phyloP scores from a whole-genome alignment of 2,113 vertebrate species.

The Oreochromis spilurus region DNA sequence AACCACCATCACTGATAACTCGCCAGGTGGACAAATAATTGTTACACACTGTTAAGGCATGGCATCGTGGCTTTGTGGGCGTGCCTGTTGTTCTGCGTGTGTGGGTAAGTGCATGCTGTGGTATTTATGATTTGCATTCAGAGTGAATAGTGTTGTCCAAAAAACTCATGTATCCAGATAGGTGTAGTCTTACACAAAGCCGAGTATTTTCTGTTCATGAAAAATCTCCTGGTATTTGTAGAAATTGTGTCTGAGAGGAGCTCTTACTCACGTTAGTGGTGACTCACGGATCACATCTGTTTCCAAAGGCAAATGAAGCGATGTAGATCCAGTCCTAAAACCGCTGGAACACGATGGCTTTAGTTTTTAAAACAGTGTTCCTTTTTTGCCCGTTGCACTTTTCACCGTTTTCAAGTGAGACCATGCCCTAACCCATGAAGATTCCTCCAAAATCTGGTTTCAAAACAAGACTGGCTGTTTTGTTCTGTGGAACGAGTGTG shows the following conservation, averaged over 20 bases:
- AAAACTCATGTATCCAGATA: background rate
- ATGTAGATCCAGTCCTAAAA: conserved; percentile 28
- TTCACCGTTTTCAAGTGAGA: background rate
- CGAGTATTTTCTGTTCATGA: background rate
- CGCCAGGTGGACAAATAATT: conserved; percentile 53
- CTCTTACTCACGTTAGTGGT: conserved; percentile 47
- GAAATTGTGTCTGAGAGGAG: conserved; percentile 31
- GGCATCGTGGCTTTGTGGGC: background rate
- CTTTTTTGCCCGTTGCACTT: background rate
- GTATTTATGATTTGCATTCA: conserved; percentile 9
- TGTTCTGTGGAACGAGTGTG: conserved; percentile 11
- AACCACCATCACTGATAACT: conserved; percentile 61
- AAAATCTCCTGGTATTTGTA: background rate
- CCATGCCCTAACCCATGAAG: background rate
- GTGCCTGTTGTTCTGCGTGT: background rate
- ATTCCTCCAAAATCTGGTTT: conserved; percentile 11
- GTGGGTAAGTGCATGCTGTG: background rate
- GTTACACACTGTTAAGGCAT: background rate
- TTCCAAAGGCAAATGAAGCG: conserved; percentile 52
- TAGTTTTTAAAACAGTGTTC: background rate
- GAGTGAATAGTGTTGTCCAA: background rate
- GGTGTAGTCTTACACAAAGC: background rate
- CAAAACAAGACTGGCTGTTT: conserved; percentile 26
- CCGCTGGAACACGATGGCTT: conserved; percentile 47
- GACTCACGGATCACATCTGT: conserved; percentile 60